These are phyloP conservation scores for Acanthurus lineatus DNA, from an alignment of 2,797 vertebrate species.

Conservation along the genomic window DNA sequence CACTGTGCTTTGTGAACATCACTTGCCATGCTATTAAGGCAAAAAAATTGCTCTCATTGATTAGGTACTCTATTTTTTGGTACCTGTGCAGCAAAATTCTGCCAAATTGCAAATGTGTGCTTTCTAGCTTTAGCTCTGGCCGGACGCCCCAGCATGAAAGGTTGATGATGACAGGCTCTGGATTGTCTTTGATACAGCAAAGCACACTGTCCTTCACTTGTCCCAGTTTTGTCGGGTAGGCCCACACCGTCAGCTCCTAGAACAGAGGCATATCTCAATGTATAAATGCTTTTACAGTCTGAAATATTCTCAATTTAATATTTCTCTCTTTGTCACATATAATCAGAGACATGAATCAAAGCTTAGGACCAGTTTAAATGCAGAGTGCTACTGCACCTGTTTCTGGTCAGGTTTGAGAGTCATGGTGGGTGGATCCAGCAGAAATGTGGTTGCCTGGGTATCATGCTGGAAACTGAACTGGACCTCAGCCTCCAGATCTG, in stretches of 20 bases:
- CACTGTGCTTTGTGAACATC: not conserved
- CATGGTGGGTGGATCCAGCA: conserved; percentile 89
- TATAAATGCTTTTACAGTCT: not conserved
- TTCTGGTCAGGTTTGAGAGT: conserved; percentile 87
- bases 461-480: conserved; percentile 89
- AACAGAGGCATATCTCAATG: conserved; percentile 3
- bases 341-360: not conserved
- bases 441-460: conserved; percentile 86
- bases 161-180: conserved; percentile 82
- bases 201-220: conserved; percentile 87
- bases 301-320: not conserved
- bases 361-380: not conserved
- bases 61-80: not conserved
- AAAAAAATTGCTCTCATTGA: not conserved
- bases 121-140: conserved; percentile 88
- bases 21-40: not conserved
- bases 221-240: conserved; percentile 88
- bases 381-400: conserved; percentile 79
- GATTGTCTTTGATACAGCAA: conserved; percentile 90
- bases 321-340: not conserved
- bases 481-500: conserved; percentile 85
- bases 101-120: conserved; percentile 87
- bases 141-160: conserved; percentile 90
- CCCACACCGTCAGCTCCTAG: conserved; percentile 90
- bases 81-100: conserved; percentile 90